These are phyloP conservation scores for Conus canariensis DNA, from an alignment of 2,888 invertebrate genomes.

Conservation along the genomic window DNA sequence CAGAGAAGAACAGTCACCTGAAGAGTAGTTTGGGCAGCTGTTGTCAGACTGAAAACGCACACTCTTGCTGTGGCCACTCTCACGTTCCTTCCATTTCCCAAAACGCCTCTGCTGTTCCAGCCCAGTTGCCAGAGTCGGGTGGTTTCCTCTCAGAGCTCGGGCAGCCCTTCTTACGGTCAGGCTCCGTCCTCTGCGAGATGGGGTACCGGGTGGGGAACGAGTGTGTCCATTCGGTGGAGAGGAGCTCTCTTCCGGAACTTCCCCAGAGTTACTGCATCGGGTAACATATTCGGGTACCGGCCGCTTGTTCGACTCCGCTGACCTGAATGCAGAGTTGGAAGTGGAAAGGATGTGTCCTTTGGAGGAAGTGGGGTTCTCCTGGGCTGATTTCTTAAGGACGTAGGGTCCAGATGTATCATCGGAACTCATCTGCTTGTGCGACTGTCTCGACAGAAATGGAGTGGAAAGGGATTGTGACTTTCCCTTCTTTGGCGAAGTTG, in stretches of 20 bases:
- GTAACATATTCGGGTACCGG: neutral
- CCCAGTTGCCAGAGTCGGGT: neutral
- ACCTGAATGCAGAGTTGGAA: neutral
- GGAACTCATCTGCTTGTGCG: neutral
- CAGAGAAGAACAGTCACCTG: neutral
- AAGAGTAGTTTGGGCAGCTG: neutral
- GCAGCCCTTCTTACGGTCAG: constrained; percentile 15
- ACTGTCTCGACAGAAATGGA: neutral
- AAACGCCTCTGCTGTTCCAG: neutral
- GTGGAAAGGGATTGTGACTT: neutral
- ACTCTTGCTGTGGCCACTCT: constrained; percentile 8
- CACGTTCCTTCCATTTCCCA: neutral
- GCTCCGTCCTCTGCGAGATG: neutral
- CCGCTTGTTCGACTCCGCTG: neutral
- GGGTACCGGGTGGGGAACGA: neutral
- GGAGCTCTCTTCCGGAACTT: neutral
- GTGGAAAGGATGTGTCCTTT: neutral
- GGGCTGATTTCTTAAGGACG: neutral
- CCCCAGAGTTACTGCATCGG: neutral
- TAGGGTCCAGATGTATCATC: neutral
- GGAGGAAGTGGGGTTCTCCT: neutral
- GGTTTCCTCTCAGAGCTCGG: neutral
- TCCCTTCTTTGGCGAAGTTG: neutral
- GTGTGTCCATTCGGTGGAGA: neutral
- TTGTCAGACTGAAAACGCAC: constrained; percentile 22